Conservation (phyloP, 2,888 invertebrate species). For the Orchesellides sinensis region DNA sequence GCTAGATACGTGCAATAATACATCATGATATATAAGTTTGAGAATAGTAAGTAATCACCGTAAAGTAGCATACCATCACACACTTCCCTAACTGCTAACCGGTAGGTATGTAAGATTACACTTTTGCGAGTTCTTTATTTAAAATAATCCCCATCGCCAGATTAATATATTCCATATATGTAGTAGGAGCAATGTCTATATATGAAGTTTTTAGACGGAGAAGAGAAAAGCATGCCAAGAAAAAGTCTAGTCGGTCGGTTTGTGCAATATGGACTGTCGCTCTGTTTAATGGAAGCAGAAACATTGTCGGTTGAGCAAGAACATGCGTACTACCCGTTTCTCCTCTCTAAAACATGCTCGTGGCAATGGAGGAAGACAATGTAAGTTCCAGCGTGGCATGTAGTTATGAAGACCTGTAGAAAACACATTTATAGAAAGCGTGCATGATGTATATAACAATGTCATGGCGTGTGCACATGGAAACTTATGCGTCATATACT, state of each 20-base stretch:
- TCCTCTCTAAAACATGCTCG: neutral
- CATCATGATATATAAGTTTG: neutral
- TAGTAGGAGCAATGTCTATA: neutral
- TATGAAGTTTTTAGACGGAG: neutral
- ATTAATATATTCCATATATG: no score
- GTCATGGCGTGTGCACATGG: neutral
- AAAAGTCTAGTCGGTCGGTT: no score
- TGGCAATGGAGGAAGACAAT: neutral
- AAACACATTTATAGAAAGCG: neutral
- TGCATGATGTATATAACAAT: neutral
- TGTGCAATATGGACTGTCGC: no score
- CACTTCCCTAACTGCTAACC: neutral
- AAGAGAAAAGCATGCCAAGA: no score
- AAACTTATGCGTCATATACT: no score
- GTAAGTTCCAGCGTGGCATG: neutral
- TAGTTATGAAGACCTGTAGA: slow-evolving; percentile 23
- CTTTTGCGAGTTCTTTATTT: slow-evolving; percentile 29
- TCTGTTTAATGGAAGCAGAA: no score
- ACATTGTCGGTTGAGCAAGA: neutral
- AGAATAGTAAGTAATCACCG: neutral
- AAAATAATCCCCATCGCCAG: slow-evolving; percentile 1
- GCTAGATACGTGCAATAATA: neutral
- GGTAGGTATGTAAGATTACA: slow-evolving; percentile 22
- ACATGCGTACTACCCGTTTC: slow-evolving; percentile 51
- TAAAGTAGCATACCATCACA: neutral